Evolutionary conservation across 2,113 vertebrate genomes (phyloP).

Genomic region (Crotalus viridis): DNA sequence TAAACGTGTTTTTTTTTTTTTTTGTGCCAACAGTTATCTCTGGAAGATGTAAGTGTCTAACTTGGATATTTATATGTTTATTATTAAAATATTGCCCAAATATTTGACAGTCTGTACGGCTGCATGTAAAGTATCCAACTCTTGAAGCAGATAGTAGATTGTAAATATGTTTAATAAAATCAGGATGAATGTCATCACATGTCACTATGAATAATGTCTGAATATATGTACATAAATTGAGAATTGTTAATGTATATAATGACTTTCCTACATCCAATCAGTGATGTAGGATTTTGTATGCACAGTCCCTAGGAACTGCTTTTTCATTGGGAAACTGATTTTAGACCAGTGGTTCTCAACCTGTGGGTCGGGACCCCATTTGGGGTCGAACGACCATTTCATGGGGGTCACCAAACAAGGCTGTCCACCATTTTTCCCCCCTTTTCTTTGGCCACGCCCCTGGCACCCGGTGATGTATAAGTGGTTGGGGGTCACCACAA

Average conservation of each 20-base stretch:
- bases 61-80: conserved; percentile 14
- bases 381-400: too few species aligned
- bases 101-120: not conserved
- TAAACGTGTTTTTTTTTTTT: conserved; percentile 35
- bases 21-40: conserved; percentile 44
- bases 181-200: not conserved
- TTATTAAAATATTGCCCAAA: conserved; percentile 28
- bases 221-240: not conserved
- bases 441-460: too few species aligned
- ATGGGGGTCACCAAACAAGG: too few species aligned
- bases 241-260: not conserved
- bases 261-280: not conserved
- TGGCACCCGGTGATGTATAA: too few species aligned
- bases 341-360: too few species aligned
- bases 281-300: not conserved
- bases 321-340: not conserved
- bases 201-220: not conserved
- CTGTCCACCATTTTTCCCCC: too few species aligned
- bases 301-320: not conserved
- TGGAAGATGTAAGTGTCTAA: conserved; percentile 54
- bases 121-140: not conserved
- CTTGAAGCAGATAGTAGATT: not conserved
- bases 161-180: not conserved
- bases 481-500: too few species aligned
- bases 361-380: too few species aligned